A percentile compares a stretch with the other conserved stretches of the same genome.
These are phyloP conservation scores for Telmatherina bonti DNA, from an alignment of 2,797 vertebrate species.

Conservation along the genomic window DNA sequence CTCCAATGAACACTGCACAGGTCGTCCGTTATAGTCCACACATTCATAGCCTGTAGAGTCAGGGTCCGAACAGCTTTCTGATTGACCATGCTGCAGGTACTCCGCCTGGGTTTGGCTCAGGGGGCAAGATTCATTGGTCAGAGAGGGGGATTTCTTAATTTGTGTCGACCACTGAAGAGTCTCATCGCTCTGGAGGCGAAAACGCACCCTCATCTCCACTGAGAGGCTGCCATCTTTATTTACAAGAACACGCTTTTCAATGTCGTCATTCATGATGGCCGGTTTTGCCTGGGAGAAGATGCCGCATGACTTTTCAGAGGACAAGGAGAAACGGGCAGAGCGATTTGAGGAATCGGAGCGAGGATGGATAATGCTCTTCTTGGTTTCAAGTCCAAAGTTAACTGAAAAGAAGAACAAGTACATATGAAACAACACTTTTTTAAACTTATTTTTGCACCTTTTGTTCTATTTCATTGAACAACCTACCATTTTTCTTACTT, in stretches of 20 bases:
- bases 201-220: slow-evolving; percentile 93
- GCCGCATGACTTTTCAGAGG: slow-evolving; percentile 85
- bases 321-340: slow-evolving; percentile 83
- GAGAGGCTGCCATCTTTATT: slow-evolving; percentile 93
- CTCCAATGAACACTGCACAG: slow-evolving; percentile 65
- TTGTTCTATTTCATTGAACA: neutral
- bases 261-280: slow-evolving; percentile 81
- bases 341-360: slow-evolving; percentile 87
- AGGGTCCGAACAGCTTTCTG: slow-evolving; percentile 82
- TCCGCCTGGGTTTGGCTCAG: slow-evolving; percentile 66
- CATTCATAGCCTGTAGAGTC: slow-evolving; percentile 81
- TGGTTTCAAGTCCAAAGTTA: slow-evolving; percentile 90
- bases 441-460: neutral
- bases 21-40: slow-evolving; percentile 76
- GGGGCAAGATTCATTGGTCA: slow-evolving; percentile 75
- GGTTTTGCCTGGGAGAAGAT: slow-evolving; percentile 57
- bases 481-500: slow-evolving; percentile 80
- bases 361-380: slow-evolving; percentile 91
- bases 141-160: slow-evolving; percentile 81
- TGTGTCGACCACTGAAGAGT: slow-evolving; percentile 88
- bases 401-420: slow-evolving; percentile 73
- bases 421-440: neutral
- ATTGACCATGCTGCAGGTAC: slow-evolving; percentile 77
- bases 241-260: slow-evolving; percentile 88
- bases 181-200: slow-evolving; percentile 88